Evolutionary conservation across 2,113 vertebrate species (phyloP).

Genomic region (Phaethon lepturus): DNA sequence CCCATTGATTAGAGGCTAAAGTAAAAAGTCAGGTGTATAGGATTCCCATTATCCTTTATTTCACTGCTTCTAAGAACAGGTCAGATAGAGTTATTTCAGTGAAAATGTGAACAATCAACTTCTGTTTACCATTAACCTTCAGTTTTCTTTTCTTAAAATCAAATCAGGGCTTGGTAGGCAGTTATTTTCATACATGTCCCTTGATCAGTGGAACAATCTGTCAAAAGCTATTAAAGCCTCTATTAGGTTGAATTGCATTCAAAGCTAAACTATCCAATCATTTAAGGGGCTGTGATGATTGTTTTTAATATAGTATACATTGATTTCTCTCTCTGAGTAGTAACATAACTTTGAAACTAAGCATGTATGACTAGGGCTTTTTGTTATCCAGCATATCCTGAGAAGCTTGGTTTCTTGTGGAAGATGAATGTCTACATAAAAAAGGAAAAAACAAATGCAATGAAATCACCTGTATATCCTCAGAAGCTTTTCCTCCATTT

Average conservation of each 20-base stretch:
- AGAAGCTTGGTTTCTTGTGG: conserved; percentile 38
- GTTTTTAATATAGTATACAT: conserved; percentile 78
- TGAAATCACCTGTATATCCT: conserved; percentile 30
- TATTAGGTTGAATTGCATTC: conserved; percentile 74
- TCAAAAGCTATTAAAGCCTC: conserved; percentile 77
- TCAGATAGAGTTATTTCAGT: conserved; percentile 66
- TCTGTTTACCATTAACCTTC: conserved; percentile 78
- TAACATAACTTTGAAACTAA: conserved; percentile 77
- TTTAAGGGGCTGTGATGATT: conserved; percentile 66
- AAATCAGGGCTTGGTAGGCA: conserved; percentile 77
- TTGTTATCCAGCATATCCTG: conserved; percentile 30
- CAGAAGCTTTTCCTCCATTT: neutral
- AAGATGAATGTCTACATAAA: conserved; percentile 24
- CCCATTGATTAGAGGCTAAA: conserved; percentile 71
- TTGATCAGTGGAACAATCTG: conserved; percentile 80
- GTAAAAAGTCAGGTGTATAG: conserved; percentile 70
- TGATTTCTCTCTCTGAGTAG: conserved; percentile 73
- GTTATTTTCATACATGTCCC: conserved; percentile 69
- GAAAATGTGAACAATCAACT: conserved; percentile 77
- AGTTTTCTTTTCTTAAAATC: conserved; percentile 78
- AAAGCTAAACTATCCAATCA: conserved; percentile 71
- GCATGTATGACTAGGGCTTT: conserved; percentile 67
- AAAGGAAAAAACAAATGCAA: neutral
- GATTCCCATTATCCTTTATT: conserved; percentile 73
- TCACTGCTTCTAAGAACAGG: conserved; percentile 47